A percentile compares a stretch with the other conserved stretches of the same genome.
phyloP scores from a whole-genome alignment of 2,888 invertebrate genomes.

The Orthonychiurus folsomi region DNA sequence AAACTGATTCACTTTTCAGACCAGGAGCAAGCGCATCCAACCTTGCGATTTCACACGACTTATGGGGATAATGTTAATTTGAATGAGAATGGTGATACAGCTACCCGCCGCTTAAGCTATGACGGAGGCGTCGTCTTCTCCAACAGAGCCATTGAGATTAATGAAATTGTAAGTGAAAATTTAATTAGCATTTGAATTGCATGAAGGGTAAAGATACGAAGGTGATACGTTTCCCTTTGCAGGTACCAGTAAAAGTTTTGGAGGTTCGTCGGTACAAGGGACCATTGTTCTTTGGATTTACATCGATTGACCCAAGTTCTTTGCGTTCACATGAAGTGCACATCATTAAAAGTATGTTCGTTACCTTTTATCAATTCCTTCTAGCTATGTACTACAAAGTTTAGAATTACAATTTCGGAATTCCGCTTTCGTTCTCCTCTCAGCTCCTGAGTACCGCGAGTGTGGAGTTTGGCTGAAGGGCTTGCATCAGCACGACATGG shows the following conservation, averaged over 20 bases:
- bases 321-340: constrained; percentile 10
- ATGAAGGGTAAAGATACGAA: background rate
- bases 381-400: no score
- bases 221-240: no score
- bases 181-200: background rate
- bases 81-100: background rate
- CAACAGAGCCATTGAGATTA: constrained; percentile 17
- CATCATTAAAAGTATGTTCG: background rate
- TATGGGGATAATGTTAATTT: background rate
- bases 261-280: constrained; percentile 10
- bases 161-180: constrained; percentile 23
- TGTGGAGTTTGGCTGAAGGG: background rate
- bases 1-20: no score
- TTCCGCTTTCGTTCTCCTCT: no score
- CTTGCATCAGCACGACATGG: background rate
- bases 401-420: no score
- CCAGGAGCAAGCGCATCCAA: background rate
- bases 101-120: constrained; percentile 6
- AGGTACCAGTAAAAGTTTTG: background rate
- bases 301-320: constrained; percentile 21
- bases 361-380: no score
- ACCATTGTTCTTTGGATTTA: constrained; percentile 28
- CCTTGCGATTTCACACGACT: background rate
- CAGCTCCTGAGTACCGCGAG: no score
- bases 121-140: constrained; percentile 26